A percentile compares a stretch with the other conserved stretches of the same genome.
Evolutionary conservation across 1,140 invertebrate genomes (phyloP).

Genomic region (Solenopsis invicta): DNA sequence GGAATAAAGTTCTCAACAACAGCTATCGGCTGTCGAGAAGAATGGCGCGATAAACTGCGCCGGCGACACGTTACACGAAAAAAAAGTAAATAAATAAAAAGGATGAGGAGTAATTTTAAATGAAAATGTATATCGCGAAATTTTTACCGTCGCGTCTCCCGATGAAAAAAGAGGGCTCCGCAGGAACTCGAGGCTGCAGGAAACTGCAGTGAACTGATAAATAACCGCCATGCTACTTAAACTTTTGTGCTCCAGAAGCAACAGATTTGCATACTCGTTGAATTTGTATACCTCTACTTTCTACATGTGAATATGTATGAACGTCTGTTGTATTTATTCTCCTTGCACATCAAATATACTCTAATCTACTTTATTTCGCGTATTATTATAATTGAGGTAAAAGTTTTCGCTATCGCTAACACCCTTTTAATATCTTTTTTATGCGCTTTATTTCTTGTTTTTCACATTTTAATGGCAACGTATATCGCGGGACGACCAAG

Average conservation of each 20-base stretch:
- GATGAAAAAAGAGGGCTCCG: conserved; percentile 6
- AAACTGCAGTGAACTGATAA: conserved; percentile 45
- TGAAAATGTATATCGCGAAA: conserved; percentile 28
- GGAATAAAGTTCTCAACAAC: conserved; percentile 51
- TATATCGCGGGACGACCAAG: not conserved
- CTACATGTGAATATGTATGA: conserved; percentile 43
- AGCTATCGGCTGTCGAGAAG: conserved; percentile 28
- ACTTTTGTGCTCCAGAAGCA: conserved; percentile 39
- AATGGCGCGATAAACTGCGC: conserved; percentile 36
- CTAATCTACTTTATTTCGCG: not conserved
- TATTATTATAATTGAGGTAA: conserved; percentile 4
- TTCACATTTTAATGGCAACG: not conserved
- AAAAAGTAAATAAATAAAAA: not conserved
- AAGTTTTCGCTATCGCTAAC: not conserved
- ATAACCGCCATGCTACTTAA: conserved; percentile 53
- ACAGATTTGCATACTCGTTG: conserved; percentile 49
- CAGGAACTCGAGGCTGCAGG: conserved; percentile 2
- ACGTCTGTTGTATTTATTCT: conserved; percentile 9
- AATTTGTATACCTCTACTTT: conserved; percentile 43
- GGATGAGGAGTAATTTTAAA: conserved; percentile 25
- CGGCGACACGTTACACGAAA: not conserved
- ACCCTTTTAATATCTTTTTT: not conserved
- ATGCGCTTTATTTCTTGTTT: not conserved
- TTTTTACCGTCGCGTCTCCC: conserved; percentile 14
- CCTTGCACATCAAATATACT: conserved; percentile 18